Percentiles rank a stretch among this genome's conserved stretches.
phyloP scores from a whole-genome alignment of 1,140 invertebrate genomes.

The Mercenaria mercenaria region DNA sequence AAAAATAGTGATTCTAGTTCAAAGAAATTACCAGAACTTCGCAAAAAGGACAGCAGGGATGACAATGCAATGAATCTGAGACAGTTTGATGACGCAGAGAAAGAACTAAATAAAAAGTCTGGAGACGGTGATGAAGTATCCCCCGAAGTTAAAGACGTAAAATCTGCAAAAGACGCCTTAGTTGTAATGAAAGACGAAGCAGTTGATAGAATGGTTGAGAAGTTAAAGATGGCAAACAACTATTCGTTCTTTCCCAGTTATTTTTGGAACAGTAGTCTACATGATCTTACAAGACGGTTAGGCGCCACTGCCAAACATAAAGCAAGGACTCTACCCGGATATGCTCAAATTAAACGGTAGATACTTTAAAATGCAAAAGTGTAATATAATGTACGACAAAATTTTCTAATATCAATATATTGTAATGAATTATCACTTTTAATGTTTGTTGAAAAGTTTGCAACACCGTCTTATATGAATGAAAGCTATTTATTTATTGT shows the following conservation, averaged over 20 bases:
- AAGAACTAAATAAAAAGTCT: constrained; percentile 5
- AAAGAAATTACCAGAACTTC: not conserved
- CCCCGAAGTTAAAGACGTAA: not conserved
- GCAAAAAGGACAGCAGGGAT: not conserved
- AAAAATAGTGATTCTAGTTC: constrained; percentile 38
- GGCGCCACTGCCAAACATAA: not conserved
- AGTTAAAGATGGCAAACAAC: not conserved
- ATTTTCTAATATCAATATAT: too few relatives aligned
- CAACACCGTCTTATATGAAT: too few relatives aligned
- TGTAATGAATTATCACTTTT: too few relatives aligned
- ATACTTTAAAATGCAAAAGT: too few relatives aligned
- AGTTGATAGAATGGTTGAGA: constrained; percentile 9
- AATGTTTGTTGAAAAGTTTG: too few relatives aligned
- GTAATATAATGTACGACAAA: too few relatives aligned
- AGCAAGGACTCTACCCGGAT: not conserved
- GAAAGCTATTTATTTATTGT: too few relatives aligned
- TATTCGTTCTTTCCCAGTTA: not conserved
- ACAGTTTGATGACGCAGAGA: not conserved
- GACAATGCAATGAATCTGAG: not conserved
- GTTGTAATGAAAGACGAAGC: not conserved
- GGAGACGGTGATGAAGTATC: not conserved
- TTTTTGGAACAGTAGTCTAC: constrained; percentile 3
- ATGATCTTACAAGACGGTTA: not conserved
- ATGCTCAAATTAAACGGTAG: too few relatives aligned
- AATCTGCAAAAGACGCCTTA: not conserved